phyloP scores from a whole-genome alignment of 2,888 invertebrate species.

The Caenorhabditis becei region DNA sequence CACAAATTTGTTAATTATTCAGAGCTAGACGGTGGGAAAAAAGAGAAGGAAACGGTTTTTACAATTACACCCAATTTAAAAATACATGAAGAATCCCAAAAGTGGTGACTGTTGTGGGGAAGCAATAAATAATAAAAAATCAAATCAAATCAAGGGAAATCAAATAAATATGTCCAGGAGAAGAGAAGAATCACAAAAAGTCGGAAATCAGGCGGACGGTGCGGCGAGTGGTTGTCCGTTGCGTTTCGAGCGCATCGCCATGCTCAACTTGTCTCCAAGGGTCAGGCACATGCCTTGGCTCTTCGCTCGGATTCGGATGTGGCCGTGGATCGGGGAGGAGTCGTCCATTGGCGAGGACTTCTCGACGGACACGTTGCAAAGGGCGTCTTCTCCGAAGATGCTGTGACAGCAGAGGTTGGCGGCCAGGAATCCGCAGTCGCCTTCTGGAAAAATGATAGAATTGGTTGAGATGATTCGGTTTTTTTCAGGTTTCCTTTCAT shows the following conservation, averaged over 20 bases:
- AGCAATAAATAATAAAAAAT: neutral
- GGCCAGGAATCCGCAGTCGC: constrained; percentile 99
- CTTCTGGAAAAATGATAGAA: constrained; percentile 82
- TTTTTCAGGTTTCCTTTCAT: neutral
- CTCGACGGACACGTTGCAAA: constrained; percentile 99
- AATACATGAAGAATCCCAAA: too few relatives aligned
- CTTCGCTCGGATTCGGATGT: constrained; percentile 97
- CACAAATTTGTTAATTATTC: too few relatives aligned
- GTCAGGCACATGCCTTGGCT: constrained; percentile 99
- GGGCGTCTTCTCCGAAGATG: constrained; percentile 92
- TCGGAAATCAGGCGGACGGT: constrained; percentile 23
- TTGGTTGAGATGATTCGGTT: too few relatives aligned
- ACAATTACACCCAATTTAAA: too few relatives aligned
- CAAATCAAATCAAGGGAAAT: neutral
- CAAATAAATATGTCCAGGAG: neutral
- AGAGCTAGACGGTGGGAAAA: too few relatives aligned
- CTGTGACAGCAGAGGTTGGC: constrained; percentile 97
- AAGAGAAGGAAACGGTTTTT: too few relatives aligned
- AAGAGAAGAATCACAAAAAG: neutral
- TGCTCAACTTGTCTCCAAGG: constrained; percentile 93
- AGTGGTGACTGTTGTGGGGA: too few relatives aligned
- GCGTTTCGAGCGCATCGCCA: constrained; percentile 51
- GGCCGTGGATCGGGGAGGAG: constrained; percentile 93
- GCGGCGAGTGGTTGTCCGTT: constrained; percentile 57
- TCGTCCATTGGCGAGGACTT: constrained; percentile 84